Evolutionary conservation across 37 sponge, comb jelly and placozoan genomes (phyloP), one percentile per base, ranked within the genome.

Genomic region (Mnemiopsis leidyi): DNA sequence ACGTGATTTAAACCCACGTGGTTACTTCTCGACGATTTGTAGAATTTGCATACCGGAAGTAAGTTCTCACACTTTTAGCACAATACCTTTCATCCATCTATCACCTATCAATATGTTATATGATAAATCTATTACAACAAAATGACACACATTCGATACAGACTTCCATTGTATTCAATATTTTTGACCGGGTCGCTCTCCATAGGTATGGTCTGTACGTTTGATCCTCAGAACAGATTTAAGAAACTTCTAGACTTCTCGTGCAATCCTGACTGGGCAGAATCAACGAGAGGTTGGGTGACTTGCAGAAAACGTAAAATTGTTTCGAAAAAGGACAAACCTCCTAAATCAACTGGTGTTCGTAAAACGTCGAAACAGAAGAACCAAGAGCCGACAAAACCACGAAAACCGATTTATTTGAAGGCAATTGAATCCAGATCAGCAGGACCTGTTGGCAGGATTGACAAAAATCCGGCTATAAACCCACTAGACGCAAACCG

Each of bases 241-340:
- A 39, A 61, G 28, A 85, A 85, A 28, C 61, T 36, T 25, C 90
- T 85, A 20, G 61, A 85, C 5, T 85, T 85, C 90, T 3, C 61
- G 29, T 40, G 90, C 30, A 85, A 38, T 61, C 1, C 90, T 20
- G 90, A 85, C 29, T 85, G 90, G 90, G 90, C 90, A 2, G 90
- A 85, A 0, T 20, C 35, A 35, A 85, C 90, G 3, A 23, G 61
- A 39, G 21, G 7, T 28, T 85, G 90, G 90, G 5, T 25, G 3
- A 61, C 18, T 7, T 23, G 38, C 3, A 35, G 90, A 33, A 85
- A 85, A 85, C 90, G 90, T 20, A 85, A 85, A 21, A 40, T 38
- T 18, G 38, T 37, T 35, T 36, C 33, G 28, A 85, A 85, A 28
- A 85, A 85, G 29, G 79, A 77, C 18, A 26, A 31, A 13, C 79